These are phyloP conservation scores for Haliclystus octoradiatus DNA, from an alignment of 30 jellyfish, hydroid and myxozoan genomes.

Conservation along the genomic window DNA sequence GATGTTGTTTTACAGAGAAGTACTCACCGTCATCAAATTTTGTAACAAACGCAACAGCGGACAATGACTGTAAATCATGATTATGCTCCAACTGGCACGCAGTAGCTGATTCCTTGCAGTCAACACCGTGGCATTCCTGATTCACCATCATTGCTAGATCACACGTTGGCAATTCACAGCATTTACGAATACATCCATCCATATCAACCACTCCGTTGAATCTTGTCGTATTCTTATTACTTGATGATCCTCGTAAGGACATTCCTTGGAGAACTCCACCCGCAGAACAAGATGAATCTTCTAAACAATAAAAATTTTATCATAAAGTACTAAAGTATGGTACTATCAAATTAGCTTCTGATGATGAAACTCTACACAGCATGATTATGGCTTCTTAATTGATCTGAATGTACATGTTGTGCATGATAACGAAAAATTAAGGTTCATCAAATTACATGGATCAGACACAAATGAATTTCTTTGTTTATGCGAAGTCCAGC, in stretches of 20 bases:
- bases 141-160: slow-evolving; percentile 77
- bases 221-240: neutral
- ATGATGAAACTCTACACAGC: no score
- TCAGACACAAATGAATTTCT: no score
- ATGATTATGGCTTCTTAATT: no score
- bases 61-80: neutral
- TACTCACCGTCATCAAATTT: neutral
- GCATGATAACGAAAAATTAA: no score
- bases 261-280: neutral
- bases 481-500: no score
- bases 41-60: neutral
- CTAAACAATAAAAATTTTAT: no score
- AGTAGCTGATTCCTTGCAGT: slow-evolving; percentile 25
- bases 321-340: no score
- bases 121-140: slow-evolving; percentile 50
- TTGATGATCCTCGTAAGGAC: neutral
- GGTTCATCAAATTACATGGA: no score
- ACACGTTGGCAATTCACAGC: slow-evolving; percentile 57
- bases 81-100: neutral
- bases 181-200: slow-evolving; percentile 12
- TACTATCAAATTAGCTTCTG: no score
- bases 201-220: neutral
- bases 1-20: no score
- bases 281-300: no score
- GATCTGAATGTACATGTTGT: no score